Percentiles rank a stretch among this genome's conserved stretches.
Conservation (phyloP, 2,113 vertebrate genomes). For the Takifugu flavidus region DNA sequence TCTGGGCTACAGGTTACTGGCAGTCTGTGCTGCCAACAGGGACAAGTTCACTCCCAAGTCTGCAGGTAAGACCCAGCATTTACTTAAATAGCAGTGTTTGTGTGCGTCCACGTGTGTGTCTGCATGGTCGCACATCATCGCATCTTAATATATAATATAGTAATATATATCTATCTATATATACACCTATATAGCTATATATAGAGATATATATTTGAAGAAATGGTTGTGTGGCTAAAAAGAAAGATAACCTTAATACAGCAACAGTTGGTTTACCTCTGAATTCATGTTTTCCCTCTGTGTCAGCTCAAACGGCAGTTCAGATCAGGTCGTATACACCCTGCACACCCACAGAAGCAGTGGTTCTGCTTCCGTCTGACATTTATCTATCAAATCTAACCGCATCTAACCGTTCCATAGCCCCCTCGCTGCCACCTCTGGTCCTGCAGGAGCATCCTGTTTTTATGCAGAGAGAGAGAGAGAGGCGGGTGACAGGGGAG, state of each 20-base stretch:
- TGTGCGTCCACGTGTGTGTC: conserved; percentile 1
- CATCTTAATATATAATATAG: no score
- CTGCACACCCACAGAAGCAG: conserved; percentile 7
- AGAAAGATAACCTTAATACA: no score
- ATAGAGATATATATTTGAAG: no score
- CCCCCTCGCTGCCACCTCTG: conserved; percentile 41
- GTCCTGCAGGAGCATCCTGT: conserved; percentile 61
- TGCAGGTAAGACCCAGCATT: conserved; percentile 83
- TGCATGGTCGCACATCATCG: not conserved
- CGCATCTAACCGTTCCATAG: conserved; percentile 52
- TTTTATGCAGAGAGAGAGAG: conserved; percentile 46
- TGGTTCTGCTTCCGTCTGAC: conserved; percentile 58
- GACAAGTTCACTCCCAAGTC: conserved; percentile 99
- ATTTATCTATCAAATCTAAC: conserved; percentile 62
- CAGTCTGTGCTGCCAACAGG: conserved; percentile 96
- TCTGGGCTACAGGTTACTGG: conserved; percentile 96
- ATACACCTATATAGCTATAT: no score
- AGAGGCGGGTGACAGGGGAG: conserved; percentile 62
- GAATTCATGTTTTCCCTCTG: no score
- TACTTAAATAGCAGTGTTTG: conserved; percentile 1
- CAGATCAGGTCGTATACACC: no score
- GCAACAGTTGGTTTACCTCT: no score
- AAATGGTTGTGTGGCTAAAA: no score
- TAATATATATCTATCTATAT: no score
- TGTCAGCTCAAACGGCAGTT: no score